Evolutionary conservation across 1,140 invertebrate species (phyloP).

Genomic region (Stenopsyche tienmushanensis): DNA sequence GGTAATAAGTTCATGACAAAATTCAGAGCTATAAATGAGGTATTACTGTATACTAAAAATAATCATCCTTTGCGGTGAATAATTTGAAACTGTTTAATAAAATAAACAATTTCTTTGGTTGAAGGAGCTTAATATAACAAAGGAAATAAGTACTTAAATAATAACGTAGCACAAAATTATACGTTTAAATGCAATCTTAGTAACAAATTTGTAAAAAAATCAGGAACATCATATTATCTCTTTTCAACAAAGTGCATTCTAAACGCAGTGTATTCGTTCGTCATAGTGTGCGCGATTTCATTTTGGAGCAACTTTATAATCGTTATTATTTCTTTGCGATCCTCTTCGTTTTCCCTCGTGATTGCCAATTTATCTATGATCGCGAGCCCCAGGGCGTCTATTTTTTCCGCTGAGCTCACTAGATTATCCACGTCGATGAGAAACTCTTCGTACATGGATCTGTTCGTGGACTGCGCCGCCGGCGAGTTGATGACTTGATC

Average conservation of each 20-base stretch:
- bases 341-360: slow-evolving; percentile 46
- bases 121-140: no score
- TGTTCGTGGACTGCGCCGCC: slow-evolving; percentile 42
- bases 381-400: slow-evolving; percentile 52
- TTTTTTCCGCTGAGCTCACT: slow-evolving; percentile 48
- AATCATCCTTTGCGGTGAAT: no score
- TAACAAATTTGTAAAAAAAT: neutral
- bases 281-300: slow-evolving; percentile 49
- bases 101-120: no score
- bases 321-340: slow-evolving; percentile 48
- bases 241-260: slow-evolving; percentile 47
- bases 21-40: no score
- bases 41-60: no score
- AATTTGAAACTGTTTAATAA: no score
- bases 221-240: slow-evolving; percentile 29
- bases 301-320: slow-evolving; percentile 48
- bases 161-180: no score
- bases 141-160: no score
- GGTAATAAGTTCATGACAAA: no score
- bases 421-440: slow-evolving; percentile 39
- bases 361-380: slow-evolving; percentile 49
- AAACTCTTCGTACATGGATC: slow-evolving; percentile 45
- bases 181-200: no score
- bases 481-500: slow-evolving; percentile 45
- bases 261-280: slow-evolving; percentile 50